phyloP scores from a whole-genome alignment of 2,888 invertebrate genomes.

The Gasteruption jaculator region DNA sequence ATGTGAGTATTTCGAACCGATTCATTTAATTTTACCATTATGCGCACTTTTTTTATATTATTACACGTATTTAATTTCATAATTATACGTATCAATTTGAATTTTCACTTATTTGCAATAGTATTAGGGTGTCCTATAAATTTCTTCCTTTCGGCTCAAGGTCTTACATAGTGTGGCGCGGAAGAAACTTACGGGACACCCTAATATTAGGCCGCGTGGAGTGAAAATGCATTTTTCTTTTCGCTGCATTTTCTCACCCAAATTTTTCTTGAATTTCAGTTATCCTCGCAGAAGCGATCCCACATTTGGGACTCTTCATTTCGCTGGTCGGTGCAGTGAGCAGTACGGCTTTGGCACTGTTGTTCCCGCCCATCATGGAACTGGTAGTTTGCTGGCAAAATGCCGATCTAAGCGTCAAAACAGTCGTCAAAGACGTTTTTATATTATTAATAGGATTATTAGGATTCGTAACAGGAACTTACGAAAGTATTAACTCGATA shows the following conservation, averaged over 20 bases:
- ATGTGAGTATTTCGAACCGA: slow-evolving; percentile 64
- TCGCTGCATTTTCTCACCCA: too few relatives aligned
- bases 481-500: slow-evolving; percentile 66
- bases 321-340: slow-evolving; percentile 89
- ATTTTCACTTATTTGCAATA: too few relatives aligned
- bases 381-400: slow-evolving; percentile 66
- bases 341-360: slow-evolving; percentile 79
- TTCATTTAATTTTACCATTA: background rate
- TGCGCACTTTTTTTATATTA: slow-evolving; percentile 11
- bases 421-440: slow-evolving; percentile 57
- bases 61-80: too few relatives aligned
- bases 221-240: too few relatives aligned
- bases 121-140: too few relatives aligned
- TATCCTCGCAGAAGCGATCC: slow-evolving; percentile 78
- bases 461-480: slow-evolving; percentile 72
- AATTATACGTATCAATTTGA: slow-evolving; percentile 1
- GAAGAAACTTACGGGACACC: too few relatives aligned
- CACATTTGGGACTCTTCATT: slow-evolving; percentile 81
- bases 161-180: too few relatives aligned
- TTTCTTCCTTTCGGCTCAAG: background rate
- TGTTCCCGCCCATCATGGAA: slow-evolving; percentile 86
- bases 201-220: too few relatives aligned
- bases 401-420: slow-evolving; percentile 52
- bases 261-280: slow-evolving; percentile 61
- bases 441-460: slow-evolving; percentile 67